Evolutionary conservation across 2,797 vertebrate genomes (phyloP), one percentile per base, ranked within the genome.

Genomic region (Toxotes lorentzi): DNA sequence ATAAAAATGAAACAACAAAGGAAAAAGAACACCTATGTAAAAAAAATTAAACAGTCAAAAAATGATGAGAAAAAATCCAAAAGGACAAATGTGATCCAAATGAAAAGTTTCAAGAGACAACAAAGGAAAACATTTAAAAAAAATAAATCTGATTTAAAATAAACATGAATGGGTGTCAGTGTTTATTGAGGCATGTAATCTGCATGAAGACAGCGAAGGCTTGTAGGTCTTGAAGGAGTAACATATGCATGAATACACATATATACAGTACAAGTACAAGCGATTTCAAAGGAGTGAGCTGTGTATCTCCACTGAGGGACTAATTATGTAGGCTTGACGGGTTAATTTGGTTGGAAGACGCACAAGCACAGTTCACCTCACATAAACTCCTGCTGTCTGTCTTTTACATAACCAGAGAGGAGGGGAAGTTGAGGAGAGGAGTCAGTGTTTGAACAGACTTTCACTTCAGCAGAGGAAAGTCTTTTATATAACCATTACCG

Each of bases 221-320:
- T 21, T 0, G 24, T 34, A 10, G 57, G 30, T 43, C 53, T 34
- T 35, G 1, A 71, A 59, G 60, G 60, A 59, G 43, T 23, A 43
- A 66, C n/a, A 0, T 43, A 67, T 56, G 76, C 82, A 76, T 73
- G 56, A 34, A 56, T 30, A 45, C 75, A 70, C 68, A 51, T 11
- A 16, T 24, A 40, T 59, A 53, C 60, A 69, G 50, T 14, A 19
- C 3, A 5, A 48, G 61, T n/a, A 24, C 59, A n/a, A n/a, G n/a
- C 40, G 72, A 11, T 2, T 60, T 16, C n/a, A 67, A 27, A 71
- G 64, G 3, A 59, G 65, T 11, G 1, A 38, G 16, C 23, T 0
- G 19, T 35, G 56, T 11, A 32, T 61, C 56, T 53, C 45, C 38
- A 63, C 75, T 47, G 27, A 5, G 63, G 45, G 61, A 19, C 32